Percentiles rank a stretch among this genome's conserved stretches.
Evolutionary conservation across 2,888 invertebrate species (phyloP).

Genomic region (Hemaris fuciformis): DNA sequence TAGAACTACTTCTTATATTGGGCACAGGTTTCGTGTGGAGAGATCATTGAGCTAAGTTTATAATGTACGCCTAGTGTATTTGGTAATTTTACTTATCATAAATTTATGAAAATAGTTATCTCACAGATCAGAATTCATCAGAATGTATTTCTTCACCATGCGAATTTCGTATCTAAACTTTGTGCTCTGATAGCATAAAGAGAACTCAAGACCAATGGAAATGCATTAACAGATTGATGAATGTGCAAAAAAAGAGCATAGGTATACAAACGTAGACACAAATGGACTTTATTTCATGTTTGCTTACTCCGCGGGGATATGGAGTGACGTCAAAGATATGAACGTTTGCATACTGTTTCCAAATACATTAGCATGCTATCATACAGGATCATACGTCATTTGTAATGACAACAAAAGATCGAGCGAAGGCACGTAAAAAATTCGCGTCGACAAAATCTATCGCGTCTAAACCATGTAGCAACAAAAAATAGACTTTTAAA

Average conservation of each 20-base stretch:
- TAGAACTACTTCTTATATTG: no score
- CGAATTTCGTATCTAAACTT: neutral
- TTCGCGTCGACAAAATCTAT: neutral
- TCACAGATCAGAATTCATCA: no score
- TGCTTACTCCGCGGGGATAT: neutral
- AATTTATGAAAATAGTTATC: no score
- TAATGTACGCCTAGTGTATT: no score
- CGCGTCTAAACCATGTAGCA: neutral
- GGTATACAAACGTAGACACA: neutral
- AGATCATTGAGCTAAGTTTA: no score
- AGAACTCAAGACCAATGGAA: neutral
- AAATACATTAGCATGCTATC: neutral
- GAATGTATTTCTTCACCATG: no score
- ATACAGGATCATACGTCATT: neutral
- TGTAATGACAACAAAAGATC: neutral
- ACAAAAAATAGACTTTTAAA: constrained; percentile 8
- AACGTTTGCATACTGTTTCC: neutral
- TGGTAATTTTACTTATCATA: no score
- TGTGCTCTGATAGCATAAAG: neutral
- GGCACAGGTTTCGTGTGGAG: no score
- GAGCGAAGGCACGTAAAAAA: neutral
- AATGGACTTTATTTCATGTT: neutral
- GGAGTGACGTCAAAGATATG: neutral
- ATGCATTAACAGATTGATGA: neutral
- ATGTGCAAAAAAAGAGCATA: neutral